Evolutionary conservation across 2,888 invertebrate species (phyloP).

Genomic region (Pollenia labialis): DNA sequence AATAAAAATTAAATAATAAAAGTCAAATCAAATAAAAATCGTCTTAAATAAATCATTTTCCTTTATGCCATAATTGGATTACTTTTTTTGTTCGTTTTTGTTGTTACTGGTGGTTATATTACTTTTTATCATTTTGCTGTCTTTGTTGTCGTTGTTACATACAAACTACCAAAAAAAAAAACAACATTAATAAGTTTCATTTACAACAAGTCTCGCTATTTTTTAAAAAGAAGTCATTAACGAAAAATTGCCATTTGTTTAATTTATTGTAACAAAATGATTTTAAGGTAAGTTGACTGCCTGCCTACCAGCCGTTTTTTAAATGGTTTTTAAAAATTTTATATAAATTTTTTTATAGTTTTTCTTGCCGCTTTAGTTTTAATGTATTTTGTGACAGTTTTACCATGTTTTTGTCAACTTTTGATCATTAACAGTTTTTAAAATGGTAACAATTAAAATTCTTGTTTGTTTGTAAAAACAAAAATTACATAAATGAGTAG

Average conservation of each 20-base stretch:
- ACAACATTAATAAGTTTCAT: neutral
- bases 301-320: slow-evolving; percentile 9
- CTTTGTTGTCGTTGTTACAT: neutral
- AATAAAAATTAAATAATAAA: slow-evolving; percentile 9
- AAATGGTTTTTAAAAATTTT: neutral
- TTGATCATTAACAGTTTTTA: slow-evolving; percentile 48
- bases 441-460: slow-evolving; percentile 69
- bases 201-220: slow-evolving; percentile 69
- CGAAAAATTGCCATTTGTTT: slow-evolving; percentile 72
- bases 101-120: slow-evolving; percentile 58
- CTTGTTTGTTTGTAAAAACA: slow-evolving; percentile 14
- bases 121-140: slow-evolving; percentile 36
- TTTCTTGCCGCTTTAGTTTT: slow-evolving; percentile 66
- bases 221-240: slow-evolving; percentile 79
- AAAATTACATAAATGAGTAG: neutral
- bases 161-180: neutral
- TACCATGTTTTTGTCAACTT: slow-evolving; percentile 43
- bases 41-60: slow-evolving; percentile 23
- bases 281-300: slow-evolving; percentile 79
- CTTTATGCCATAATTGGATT: slow-evolving; percentile 77
- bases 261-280: slow-evolving; percentile 80
- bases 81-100: slow-evolving; percentile 48
- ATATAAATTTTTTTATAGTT: neutral
- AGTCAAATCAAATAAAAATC: neutral
- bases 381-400: slow-evolving; percentile 68